Evolutionary conservation across 2,888 invertebrate species (phyloP), one percentile per base, ranked within the genome.

Genomic region (Platerodrilus igneus): DNA sequence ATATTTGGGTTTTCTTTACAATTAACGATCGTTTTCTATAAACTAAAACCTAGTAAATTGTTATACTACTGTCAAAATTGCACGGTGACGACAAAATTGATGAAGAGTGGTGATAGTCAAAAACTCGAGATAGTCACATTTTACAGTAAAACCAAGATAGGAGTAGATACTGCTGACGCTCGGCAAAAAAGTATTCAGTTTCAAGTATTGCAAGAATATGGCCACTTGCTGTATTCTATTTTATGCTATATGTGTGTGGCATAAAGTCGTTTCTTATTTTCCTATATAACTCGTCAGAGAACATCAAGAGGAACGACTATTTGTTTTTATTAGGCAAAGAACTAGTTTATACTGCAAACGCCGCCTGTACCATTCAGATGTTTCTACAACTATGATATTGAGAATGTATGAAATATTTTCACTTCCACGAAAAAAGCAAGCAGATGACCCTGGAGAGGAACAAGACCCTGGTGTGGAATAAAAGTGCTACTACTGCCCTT

Each of bases 51-150:
- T 22, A 26, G 45, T 41, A 51, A 47, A 32, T 27, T 22, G 48
- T 52, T 6, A 21, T 45, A 10, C 21, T 53, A 23, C 19, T 50
- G 25, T 50, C 47, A 31, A 45, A 46, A 21, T 23, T 50, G 5
- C 50, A 52, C 27, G 34, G 48, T 20, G 50, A 51, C 35, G 44
- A 37, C 27, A 37, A 28, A 27, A 46, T 51, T 20, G 48, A 54
- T 35, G 26, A 30, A 26, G 18, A 37, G 13, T 28, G 47, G 48
- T 16, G 26, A 18, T 18, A 18, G 14, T 10, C 5, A 28, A 23
- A 33, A 28, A 20, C 36, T 19, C 5, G 8, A 4, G 2, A 26
- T 35, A 8, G 13, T 35, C 8, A 35, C 27, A 17, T 19, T 27
- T 14, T 35, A 19, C 10, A 33, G 23, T 14, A 25, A 25, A 18